phyloP scores from a whole-genome alignment of 2,888 invertebrate genomes.

The Leptothorax acervorum region DNA sequence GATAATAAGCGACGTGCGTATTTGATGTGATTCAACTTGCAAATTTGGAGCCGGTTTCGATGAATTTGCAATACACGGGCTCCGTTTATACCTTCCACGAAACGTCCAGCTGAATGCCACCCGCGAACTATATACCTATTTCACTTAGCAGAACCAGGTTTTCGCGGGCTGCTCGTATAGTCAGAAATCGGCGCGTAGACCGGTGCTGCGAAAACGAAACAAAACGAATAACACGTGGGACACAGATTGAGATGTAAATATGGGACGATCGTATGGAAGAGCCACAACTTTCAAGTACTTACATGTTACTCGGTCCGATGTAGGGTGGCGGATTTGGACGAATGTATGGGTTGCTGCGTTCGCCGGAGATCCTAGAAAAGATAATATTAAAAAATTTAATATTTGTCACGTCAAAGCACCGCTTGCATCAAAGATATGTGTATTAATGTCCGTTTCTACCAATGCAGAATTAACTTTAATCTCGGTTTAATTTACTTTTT shows the following conservation, averaged over 20 bases:
- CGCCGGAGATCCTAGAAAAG: slow-evolving; percentile 76
- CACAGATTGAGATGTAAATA: background rate
- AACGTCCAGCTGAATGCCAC: slow-evolving; percentile 28
- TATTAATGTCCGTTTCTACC: background rate
- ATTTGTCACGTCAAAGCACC: slow-evolving; percentile 1
- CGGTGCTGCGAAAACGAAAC: slow-evolving; percentile 72
- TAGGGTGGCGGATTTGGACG: slow-evolving; percentile 89
- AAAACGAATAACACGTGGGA: background rate
- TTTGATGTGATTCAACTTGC: slow-evolving; percentile 41
- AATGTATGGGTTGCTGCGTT: slow-evolving; percentile 82
- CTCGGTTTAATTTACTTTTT: too few relatives aligned
- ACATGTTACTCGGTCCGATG: slow-evolving; percentile 86
- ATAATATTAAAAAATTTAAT: slow-evolving; percentile 1
- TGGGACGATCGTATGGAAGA: background rate
- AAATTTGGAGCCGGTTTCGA: slow-evolving; percentile 79
- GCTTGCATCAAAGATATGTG: background rate
- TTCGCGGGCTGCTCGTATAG: slow-evolving; percentile 86
- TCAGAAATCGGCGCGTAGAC: slow-evolving; percentile 87
- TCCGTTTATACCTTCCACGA: slow-evolving; percentile 20
- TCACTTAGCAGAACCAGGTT: slow-evolving; percentile 87
- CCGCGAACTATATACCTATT: slow-evolving; percentile 34
- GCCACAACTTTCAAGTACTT: slow-evolving; percentile 71
- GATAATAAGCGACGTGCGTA: slow-evolving; percentile 31
- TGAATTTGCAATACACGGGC: slow-evolving; percentile 72
- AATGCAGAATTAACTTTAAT: too few relatives aligned